Evolutionary conservation across 2,797 vertebrate genomes (phyloP).

Genomic region (Apodemus agrarius): DNA sequence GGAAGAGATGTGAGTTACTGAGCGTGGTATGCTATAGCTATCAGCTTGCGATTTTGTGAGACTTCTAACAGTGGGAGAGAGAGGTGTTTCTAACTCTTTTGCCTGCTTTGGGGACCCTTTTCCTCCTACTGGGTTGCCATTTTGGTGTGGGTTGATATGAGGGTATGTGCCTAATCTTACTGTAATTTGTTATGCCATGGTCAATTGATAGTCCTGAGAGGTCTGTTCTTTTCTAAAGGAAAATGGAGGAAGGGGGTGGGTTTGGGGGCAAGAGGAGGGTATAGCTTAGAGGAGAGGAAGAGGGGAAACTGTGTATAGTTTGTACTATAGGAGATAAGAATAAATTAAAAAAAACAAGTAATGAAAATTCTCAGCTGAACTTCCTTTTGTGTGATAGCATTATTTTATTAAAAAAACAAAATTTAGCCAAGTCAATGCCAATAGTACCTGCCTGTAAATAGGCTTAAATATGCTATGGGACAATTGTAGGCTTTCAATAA

Average conservation of each 20-base stretch:
- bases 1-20: background rate
- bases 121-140: background rate
- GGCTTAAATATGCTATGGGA: background rate
- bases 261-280: background rate
- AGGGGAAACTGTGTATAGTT: background rate
- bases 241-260: background rate
- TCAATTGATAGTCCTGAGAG: background rate
- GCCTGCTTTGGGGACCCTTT: background rate
- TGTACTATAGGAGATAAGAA: background rate
- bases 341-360: background rate
- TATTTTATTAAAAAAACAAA: slow-evolving; percentile 6
- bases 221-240: background rate
- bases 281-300: background rate
- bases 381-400: slow-evolving; percentile 24
- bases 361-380: background rate
- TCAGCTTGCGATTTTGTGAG: background rate
- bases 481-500: slow-evolving; percentile 29
- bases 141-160: background rate
- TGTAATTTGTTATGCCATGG: background rate
- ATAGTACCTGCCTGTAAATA: background rate
- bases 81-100: background rate
- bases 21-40: background rate
- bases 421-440: background rate
- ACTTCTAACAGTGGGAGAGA: background rate
- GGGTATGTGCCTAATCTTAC: background rate